Percentiles rank a stretch among this genome's conserved stretches.
Conservation (phyloP, 2,113 vertebrate genomes). For the Hippolais icterina region DNA sequence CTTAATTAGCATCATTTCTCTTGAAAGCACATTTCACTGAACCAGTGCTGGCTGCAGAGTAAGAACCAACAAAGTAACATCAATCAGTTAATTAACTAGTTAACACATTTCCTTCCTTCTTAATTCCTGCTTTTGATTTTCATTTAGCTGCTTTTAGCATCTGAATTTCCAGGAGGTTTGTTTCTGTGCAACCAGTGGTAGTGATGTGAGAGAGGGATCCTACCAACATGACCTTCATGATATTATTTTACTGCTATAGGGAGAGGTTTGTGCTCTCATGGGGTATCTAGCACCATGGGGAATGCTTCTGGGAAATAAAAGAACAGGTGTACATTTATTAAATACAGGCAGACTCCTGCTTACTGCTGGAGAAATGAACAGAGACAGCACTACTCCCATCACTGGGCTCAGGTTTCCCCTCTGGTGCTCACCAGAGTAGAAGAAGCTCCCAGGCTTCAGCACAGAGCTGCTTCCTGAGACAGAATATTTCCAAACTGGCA, state of each 20-base stretch:
- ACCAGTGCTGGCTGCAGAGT: not conserved
- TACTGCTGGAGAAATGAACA: constrained; percentile 1
- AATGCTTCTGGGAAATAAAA: constrained; percentile 34
- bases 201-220: not conserved
- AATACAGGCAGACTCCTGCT: constrained; percentile 8
- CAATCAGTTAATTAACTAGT: constrained; percentile 51
- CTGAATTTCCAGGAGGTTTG: constrained; percentile 10
- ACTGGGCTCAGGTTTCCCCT: not conserved
- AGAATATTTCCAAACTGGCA: not conserved
- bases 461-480: not conserved
- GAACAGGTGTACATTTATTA: constrained; percentile 43
- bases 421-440: not conserved
- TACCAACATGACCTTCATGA: not conserved
- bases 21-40: constrained; percentile 34
- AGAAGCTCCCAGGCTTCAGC: not conserved
- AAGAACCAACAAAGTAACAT: constrained; percentile 40
- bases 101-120: constrained; percentile 50
- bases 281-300: not conserved
- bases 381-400: not conserved
- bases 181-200: not conserved
- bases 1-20: constrained; percentile 51
- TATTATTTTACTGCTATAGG: not conserved
- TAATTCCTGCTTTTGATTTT: constrained; percentile 43
- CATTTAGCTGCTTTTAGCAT: not conserved
- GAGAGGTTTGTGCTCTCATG: not conserved